These are phyloP conservation scores for Limenitis camilla DNA, from an alignment of 2,888 invertebrate genomes.

Conservation along the genomic window DNA sequence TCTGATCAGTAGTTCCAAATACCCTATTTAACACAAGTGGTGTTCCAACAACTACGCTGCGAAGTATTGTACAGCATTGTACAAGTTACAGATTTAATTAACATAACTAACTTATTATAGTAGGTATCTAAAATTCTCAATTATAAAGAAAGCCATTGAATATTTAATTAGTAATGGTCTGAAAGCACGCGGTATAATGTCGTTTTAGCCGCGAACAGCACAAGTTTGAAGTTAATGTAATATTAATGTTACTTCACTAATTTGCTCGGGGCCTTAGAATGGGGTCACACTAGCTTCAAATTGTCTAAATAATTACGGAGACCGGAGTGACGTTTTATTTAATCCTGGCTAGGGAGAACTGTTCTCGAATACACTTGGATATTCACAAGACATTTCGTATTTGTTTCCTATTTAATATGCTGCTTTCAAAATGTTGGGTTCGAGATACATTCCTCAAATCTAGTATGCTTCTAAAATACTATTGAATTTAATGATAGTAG, in stretches of 20 bases:
- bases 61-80: too few species aligned
- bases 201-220: conserved; percentile 25
- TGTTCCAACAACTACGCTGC: too few species aligned
- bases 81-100: too few species aligned
- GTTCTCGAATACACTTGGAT: background rate
- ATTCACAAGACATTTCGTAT: background rate
- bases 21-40: too few species aligned
- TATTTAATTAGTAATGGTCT: conserved; percentile 27
- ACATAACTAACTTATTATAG: background rate
- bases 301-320: conserved; percentile 56
- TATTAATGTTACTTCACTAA: conserved; percentile 61
- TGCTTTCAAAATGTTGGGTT: too few species aligned
- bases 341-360: conserved; percentile 1
- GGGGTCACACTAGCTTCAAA: conserved; percentile 52
- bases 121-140: conserved; percentile 1
- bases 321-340: conserved; percentile 30
- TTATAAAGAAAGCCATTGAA: conserved; percentile 19
- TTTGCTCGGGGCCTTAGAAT: conserved; percentile 46
- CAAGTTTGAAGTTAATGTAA: conserved; percentile 46
- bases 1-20: too few species aligned
- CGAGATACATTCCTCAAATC: too few species aligned
- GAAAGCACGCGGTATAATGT: conserved; percentile 31
- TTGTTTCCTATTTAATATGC: background rate
- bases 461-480: too few species aligned
- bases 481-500: too few species aligned